Evolutionary conservation across 1,140 invertebrate species (phyloP), one percentile per base, ranked within the genome.

Genomic region (Protaetia brevitarsis): DNA sequence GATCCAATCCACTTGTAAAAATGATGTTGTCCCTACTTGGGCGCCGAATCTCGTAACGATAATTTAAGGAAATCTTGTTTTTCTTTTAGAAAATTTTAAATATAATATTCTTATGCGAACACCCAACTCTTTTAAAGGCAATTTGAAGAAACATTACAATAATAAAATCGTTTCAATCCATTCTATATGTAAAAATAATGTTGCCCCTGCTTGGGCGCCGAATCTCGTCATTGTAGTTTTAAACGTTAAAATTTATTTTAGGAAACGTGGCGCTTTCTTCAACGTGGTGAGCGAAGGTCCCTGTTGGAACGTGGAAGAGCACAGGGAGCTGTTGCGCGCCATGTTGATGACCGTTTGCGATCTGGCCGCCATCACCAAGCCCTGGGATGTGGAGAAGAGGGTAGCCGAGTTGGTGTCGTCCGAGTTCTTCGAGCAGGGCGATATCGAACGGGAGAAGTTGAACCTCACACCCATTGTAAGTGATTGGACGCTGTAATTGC

Each of bases 321-420:
- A 94, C 72, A 85, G 91, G 51, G 90, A 90, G 45, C 79, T 94
- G 60, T 79, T 94, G 10, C 83, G 95, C 34, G 94, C 91, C 2
- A 97, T 97, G 94, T 84, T 95, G 79, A 97, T 98, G 95, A 97
- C 95, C 36, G 94, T 95, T 28, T 97, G 95, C 81, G 95, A 98
- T 85, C 84, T 98, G 41, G 93, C 94, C 51, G 95, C 95, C 65
- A 97, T 97, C 69, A 95, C 93, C 19, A 98, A 98, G 82, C 95
- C 95, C 0, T 98, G 96, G 96, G 89, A 93, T 29, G 89, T 96
- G 63, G 95, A 98, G 79, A 90, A 93, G 71, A 85, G 91, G 60
- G 92, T 96, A 3, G 95, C 95, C 2, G 93, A 95, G 72, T 82
- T 97, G 51, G 95, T 98, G 11, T 94, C 94, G 36, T 91, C 90